Evolutionary conservation across 2,888 invertebrate species (phyloP), one percentile per base, ranked within the genome.

Genomic region (Luffia ferchaultella): DNA sequence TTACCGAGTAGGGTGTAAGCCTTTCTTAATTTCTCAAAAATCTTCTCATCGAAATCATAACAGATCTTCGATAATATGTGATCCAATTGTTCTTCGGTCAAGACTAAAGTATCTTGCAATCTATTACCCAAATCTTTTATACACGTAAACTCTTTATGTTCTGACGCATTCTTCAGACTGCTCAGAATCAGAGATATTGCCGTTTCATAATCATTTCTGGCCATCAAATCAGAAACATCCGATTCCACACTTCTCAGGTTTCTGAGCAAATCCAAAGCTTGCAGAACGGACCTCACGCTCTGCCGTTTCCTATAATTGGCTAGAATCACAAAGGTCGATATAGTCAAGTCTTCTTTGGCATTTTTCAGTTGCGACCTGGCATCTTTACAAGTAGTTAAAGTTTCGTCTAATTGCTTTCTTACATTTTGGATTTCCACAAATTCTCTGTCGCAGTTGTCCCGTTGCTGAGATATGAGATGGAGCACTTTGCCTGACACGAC

Each of bases 401-500:
- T 90, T 46, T 88, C 86, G 46, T 88, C 77, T 2, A 96, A 76
- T 58, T 91, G 87, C 52, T 88, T 87, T 56, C 93, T 89, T 16
- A 95, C 86, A 57, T 87, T 87, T 49, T 90, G 84, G 20, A 95
- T 90, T 55, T 90, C 89, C 51, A 90, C 86, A 62, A 98, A 92
- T 67, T 98, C 96, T 16, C 89, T 86, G 59, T 93, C 92, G 68
- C 96, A 97, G 0, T 91, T 88, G 57, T 90, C 91, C 52, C 97
- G 92, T 59, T 98, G 96, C 65, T 97, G 94, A 2, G 97, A 85
- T 61, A 98, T 98, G 40, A 98, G 85, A 60, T 96, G 94, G 0
- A 97, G 87, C 0, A 98, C 95, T 76, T 96, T 95, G 60, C 96
- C 96, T 0, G 97, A 97, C 2, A 97, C 95, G 15, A 96, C 95